Conservation (phyloP, 2,113 vertebrate species). For the Trogon surrucura region DNA sequence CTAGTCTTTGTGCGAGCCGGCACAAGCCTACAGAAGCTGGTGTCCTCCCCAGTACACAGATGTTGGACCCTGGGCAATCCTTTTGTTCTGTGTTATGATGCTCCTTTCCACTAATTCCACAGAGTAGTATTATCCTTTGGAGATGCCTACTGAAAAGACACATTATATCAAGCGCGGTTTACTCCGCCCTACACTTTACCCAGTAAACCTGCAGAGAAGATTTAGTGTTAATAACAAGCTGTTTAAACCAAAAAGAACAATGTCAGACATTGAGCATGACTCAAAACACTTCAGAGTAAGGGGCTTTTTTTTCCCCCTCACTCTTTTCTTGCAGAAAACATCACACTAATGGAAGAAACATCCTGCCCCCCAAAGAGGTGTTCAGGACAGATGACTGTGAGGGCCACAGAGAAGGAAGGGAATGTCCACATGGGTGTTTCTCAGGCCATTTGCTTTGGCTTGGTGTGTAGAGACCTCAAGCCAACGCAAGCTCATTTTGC, state of each 20-base stretch:
- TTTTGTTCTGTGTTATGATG: accelerated
- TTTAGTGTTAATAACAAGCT: background rate
- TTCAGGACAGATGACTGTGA: background rate
- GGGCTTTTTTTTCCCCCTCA: background rate
- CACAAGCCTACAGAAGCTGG: background rate
- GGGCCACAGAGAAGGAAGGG: background rate
- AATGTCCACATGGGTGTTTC: accelerated
- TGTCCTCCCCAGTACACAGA: background rate
- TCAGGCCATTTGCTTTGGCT: background rate
- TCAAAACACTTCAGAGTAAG: background rate
- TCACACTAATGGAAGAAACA: background rate
- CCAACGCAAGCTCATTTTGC: background rate
- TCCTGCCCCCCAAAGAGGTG: background rate
- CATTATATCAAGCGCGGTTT: background rate
- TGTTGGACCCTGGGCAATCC: background rate
- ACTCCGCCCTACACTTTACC: background rate
- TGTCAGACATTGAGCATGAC: accelerated
- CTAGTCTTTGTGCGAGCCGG: background rate
- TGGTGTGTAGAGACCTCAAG: background rate
- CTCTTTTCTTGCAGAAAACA: background rate
- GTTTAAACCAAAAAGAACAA: background rate
- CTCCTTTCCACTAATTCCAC: background rate
- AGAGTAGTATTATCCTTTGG: background rate
- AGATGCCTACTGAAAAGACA: background rate
- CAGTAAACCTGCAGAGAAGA: background rate